Evolutionary conservation across 2,888 invertebrate genomes (phyloP), one percentile per base, ranked within the genome.

Genomic region (Coronaproctus castanopsis): DNA sequence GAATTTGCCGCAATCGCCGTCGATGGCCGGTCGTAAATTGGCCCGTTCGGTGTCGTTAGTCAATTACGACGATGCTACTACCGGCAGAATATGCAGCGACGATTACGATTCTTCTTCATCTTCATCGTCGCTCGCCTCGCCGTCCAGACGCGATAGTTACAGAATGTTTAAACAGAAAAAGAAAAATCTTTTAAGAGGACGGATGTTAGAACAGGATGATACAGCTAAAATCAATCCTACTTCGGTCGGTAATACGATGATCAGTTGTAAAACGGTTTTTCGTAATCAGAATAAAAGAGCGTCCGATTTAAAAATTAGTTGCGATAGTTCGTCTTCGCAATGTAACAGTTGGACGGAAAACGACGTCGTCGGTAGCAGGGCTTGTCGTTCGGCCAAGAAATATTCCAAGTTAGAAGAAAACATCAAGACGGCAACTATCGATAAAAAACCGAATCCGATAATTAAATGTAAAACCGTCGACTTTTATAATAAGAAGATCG

Each of bases 1-100:
- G n/a, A n/a, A n/a, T n/a, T n/a, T n/a, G n/a, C 21, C 36, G 18
- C 51, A 36, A 19, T 3, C 18, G 1, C 10, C 52, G 10, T 3
- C 2, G 23, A 23, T 21, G 20, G 22, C 2, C n/a, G 55, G 55
- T 54, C 54, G 22, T 22, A 55, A 55, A 36, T 24, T 59, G 24
- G 8, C 23, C n/a, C 51, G 59, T 14, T 54, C 59, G 21, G 59
- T 59, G 19, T 59, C 59, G 3, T 55, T 59, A 18, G 59, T 55
- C 24, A 54, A n/a, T 24, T 55, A 50, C 55, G 55, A 59, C 5
- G 59, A 59, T 22, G 36, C 36, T 36, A 36, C 5, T 14, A 14
- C 8, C 14, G 8, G 14, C 36, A 36, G 14, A 8, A 36, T 36
- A 14, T 8, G 5, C 8, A 14, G 14, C 36, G 5, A 55, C 59